Conservation (phyloP, 2,888 invertebrate species). For the Trichacis sp. region DNA sequence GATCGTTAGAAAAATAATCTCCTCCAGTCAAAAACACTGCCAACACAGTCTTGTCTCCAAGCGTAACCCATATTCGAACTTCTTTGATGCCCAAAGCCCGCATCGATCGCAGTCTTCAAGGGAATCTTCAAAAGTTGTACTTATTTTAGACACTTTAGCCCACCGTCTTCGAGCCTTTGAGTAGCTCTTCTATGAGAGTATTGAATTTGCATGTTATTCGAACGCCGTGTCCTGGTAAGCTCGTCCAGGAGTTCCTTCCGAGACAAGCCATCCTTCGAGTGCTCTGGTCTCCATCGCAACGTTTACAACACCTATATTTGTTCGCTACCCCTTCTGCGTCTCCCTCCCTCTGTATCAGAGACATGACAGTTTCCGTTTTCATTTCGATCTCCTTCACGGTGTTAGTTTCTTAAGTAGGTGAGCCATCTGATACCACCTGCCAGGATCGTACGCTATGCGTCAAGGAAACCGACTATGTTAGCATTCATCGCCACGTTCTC, state of each 20-base stretch:
- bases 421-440: conserved; percentile 11
- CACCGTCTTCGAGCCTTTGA: conserved; percentile 33
- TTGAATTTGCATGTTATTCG: conserved; percentile 62
- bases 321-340: conserved; percentile 9
- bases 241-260: conserved; percentile 32
- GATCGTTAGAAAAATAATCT: too few species aligned
- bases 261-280: conserved; percentile 29
- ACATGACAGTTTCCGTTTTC: conserved; percentile 24
- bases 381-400: conserved; percentile 22
- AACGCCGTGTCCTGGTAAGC: conserved; percentile 41
- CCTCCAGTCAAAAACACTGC: too few species aligned
- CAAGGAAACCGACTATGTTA: conserved; percentile 16
- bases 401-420: conserved; percentile 19
- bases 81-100: conserved; percentile 1
- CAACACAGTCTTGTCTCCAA: too few species aligned
- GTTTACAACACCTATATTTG: conserved; percentile 26
- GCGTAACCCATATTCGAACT: conserved; percentile 2
- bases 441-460: conserved; percentile 13
- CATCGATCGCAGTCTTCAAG: conserved; percentile 1
- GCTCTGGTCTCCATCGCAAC: conserved; percentile 21
- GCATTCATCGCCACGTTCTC: conserved; percentile 23
- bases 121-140: background rate
- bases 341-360: conserved; percentile 14
- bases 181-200: conserved; percentile 36
- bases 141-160: conserved; percentile 12